Evolutionary conservation across 2,113 vertebrate species (phyloP).

Genomic region (Python bivittatus): DNA sequence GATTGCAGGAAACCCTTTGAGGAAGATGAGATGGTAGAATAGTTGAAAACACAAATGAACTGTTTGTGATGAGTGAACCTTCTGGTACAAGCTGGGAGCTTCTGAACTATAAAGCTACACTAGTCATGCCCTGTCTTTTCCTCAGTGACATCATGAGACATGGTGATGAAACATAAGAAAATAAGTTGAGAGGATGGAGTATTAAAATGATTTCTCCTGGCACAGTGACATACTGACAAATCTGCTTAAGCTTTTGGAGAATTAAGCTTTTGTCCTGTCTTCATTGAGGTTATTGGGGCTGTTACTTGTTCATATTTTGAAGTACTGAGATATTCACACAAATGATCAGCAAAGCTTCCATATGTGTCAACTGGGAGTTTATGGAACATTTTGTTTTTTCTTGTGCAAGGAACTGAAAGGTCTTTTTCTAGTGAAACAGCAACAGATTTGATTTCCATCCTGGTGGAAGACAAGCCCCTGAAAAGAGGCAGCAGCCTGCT

Average conservation of each 20-base stretch:
- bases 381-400: constrained; percentile 17
- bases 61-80: constrained; percentile 78
- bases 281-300: background rate
- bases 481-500: background rate
- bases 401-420: constrained; percentile 29
- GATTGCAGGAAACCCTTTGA: constrained; percentile 77
- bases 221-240: constrained; percentile 57
- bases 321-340: constrained; percentile 64
- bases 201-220: constrained; percentile 56
- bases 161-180: constrained; percentile 51
- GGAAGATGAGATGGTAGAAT: constrained; percentile 64
- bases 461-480: background rate
- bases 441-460: constrained; percentile 17
- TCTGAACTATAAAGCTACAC: constrained; percentile 73
- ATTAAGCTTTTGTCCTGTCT: constrained; percentile 28
- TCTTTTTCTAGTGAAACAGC: constrained; percentile 15
- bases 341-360: constrained; percentile 74
- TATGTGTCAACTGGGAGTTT: constrained; percentile 29
- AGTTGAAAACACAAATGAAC: constrained; percentile 77
- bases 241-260: constrained; percentile 33
- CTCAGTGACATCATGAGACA: constrained; percentile 66
- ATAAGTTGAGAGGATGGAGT: constrained; percentile 31
- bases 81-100: constrained; percentile 81
- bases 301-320: constrained; percentile 41
- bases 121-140: constrained; percentile 72